Percentiles rank a stretch among this genome's conserved stretches.
phyloP scores from a whole-genome alignment of 2,888 invertebrate genomes.

The Pollenia angustigena region DNA sequence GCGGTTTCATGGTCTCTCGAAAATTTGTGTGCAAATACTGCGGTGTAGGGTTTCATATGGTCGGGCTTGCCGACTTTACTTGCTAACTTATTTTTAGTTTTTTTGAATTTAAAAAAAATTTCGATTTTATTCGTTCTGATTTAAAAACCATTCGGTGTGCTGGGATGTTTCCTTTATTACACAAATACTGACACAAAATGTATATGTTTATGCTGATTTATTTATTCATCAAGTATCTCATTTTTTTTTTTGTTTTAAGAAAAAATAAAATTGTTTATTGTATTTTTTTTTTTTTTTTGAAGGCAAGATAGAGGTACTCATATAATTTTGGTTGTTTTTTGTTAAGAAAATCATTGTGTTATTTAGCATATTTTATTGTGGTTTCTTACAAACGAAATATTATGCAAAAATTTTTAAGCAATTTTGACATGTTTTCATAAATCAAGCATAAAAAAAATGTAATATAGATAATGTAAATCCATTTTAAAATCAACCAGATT shows the following conservation, averaged over 20 bases:
- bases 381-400: slow-evolving; percentile 26
- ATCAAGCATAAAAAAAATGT: slow-evolving; percentile 52
- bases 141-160: too few species aligned
- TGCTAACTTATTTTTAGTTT: too few species aligned
- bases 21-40: too few species aligned
- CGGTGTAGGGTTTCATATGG: too few species aligned
- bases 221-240: slow-evolving; percentile 19
- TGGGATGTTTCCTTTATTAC: too few species aligned
- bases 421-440: slow-evolving; percentile 63
- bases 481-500: slow-evolving; percentile 18
- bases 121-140: too few species aligned
- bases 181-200: neutral
- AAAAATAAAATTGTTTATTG: slow-evolving; percentile 31
- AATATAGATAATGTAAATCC: too few species aligned
- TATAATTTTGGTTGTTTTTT: neutral
- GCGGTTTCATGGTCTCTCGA: too few species aligned
- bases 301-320: neutral
- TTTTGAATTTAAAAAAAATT: too few species aligned
- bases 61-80: too few species aligned
- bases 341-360: slow-evolving; percentile 34
- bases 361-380: slow-evolving; percentile 61
- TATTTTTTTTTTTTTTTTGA: slow-evolving; percentile 34
- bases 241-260: neutral
- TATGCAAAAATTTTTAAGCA: slow-evolving; percentile 44
- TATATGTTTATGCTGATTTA: slow-evolving; percentile 39